Base-by-base conservation (phyloP, 2,113 vertebrate genomes). In the Opisthocomus hoazin region DNA sequence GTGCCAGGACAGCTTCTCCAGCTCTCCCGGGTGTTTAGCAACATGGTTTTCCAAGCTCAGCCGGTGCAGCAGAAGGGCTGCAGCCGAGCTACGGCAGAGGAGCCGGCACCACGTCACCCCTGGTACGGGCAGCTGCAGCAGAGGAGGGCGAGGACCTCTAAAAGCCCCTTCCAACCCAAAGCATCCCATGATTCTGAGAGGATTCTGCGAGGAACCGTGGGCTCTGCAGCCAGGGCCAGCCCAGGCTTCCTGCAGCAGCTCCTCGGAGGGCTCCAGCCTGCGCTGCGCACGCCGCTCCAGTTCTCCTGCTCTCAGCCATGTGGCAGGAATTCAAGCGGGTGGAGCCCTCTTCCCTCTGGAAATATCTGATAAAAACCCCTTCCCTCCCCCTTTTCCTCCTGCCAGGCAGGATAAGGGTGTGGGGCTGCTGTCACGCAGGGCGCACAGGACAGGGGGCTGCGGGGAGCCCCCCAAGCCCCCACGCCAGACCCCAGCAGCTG, bases 301-400 rank as follows among this genome's bases (percentile, higher is more conserved):
- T 48, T 45, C 58, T 64, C 7, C 92, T 92, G 61, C 92, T 95
- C 93, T 48, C 74, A 17, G 86, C 94, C 96, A 97, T 95, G 96
- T 98, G 98, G 97, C 98, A 97, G 95, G 86, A 96, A 97, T 96
- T 98, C 97, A 98, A 96, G 97, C 92, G 98, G 98, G 98, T 96
- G 98, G 98, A 97, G 98, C 95, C 84, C 93, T 94, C 94, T 98
- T 98, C 96, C 97, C 97, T 98, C 96, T 97, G 98, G 98, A 98
- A 98, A 97, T 95, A 98, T 89, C 98, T 97, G 98, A 98, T 98
- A 98, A 97, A 96, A 93, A 43, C 48, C 79, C 94, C 65, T 89
- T 65, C 86, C 97, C 90, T 90, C 96, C 96, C 95, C 90, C 95
- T 73, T 90, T 93, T 86, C 96, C 96, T 90, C 77, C 89, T 79